phyloP scores from a whole-genome alignment of 2,797 vertebrate species.

The Petrocephalus sullivani region DNA sequence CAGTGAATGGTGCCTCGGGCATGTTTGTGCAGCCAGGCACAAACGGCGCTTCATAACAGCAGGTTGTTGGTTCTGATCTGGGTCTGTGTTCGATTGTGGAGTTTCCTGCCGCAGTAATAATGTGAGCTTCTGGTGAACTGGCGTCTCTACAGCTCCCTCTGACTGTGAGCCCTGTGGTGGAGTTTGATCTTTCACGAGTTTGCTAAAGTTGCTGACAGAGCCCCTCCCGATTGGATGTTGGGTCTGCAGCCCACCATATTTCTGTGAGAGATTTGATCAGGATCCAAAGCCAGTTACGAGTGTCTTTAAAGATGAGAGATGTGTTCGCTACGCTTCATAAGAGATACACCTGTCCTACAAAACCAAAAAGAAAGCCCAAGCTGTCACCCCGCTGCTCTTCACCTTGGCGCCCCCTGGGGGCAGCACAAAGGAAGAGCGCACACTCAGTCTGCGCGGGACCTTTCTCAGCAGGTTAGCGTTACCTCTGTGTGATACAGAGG shows the following conservation, averaged over 20 bases:
- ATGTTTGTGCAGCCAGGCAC: not conserved
- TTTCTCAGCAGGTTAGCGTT: not conserved
- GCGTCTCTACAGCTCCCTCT: not conserved
- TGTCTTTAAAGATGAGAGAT: not conserved
- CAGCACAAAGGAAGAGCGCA: not conserved
- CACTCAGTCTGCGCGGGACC: not conserved
- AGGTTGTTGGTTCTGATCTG: not conserved
- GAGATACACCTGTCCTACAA: not conserved
- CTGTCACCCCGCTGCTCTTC: not conserved
- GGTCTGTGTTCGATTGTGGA: not conserved
- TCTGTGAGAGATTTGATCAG: not conserved
- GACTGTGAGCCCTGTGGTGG: not conserved
- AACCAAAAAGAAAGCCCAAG: not conserved
- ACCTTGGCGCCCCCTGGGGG: not conserved
- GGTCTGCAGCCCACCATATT: not conserved
- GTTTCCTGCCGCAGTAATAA: not conserved
- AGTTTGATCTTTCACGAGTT: not conserved
- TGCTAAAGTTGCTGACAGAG: not conserved
- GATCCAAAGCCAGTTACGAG: not conserved
- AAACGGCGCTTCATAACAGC: not conserved
- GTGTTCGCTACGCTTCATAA: not conserved
- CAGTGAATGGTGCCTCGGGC: not conserved
- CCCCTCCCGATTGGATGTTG: not conserved
- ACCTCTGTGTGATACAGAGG: not conserved
- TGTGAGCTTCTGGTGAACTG: not conserved